Conservation (phyloP, 1,140 invertebrate species). For the Harpegnathos saltator region DNA sequence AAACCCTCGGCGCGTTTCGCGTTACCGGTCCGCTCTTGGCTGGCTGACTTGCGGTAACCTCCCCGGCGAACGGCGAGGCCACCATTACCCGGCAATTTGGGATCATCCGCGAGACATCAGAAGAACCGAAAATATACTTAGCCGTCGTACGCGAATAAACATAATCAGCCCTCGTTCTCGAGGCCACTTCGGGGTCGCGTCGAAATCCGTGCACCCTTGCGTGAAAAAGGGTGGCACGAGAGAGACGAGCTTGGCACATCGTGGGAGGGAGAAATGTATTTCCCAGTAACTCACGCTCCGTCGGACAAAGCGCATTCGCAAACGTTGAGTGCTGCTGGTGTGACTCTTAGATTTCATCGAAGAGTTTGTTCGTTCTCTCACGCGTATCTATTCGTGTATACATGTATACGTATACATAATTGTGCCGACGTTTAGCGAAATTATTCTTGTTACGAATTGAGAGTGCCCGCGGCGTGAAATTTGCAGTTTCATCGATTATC, state of each 20-base stretch:
- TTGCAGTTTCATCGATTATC: neutral
- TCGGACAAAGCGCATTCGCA: constrained; percentile 21
- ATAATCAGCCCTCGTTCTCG: constrained; percentile 77
- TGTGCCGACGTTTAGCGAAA: too few species aligned
- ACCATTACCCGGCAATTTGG: constrained; percentile 80
- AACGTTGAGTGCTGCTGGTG: constrained; percentile 18
- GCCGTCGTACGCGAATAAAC: constrained; percentile 77
- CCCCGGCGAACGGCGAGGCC: constrained; percentile 49
- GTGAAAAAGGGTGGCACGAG: constrained; percentile 66
- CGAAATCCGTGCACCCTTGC: constrained; percentile 72
- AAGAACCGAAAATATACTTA: constrained; percentile 80
- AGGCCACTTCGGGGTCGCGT: constrained; percentile 75
- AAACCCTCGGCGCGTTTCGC: constrained; percentile 69
- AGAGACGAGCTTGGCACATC: constrained; percentile 16
- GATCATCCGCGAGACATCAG: constrained; percentile 79
- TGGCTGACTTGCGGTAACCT: constrained; percentile 51
- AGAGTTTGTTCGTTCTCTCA: neutral
- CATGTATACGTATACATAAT: too few species aligned
- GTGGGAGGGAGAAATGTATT: constrained; percentile 19
- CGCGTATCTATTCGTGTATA: neutral
- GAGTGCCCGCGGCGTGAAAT: too few species aligned
- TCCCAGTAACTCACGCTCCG: constrained; percentile 22
- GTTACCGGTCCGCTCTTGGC: constrained; percentile 17
- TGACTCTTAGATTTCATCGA: constrained; percentile 21
- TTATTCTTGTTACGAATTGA: too few species aligned